Base-by-base conservation (phyloP, 2,797 vertebrate genomes). In the Megaceryle alcyon region DNA sequence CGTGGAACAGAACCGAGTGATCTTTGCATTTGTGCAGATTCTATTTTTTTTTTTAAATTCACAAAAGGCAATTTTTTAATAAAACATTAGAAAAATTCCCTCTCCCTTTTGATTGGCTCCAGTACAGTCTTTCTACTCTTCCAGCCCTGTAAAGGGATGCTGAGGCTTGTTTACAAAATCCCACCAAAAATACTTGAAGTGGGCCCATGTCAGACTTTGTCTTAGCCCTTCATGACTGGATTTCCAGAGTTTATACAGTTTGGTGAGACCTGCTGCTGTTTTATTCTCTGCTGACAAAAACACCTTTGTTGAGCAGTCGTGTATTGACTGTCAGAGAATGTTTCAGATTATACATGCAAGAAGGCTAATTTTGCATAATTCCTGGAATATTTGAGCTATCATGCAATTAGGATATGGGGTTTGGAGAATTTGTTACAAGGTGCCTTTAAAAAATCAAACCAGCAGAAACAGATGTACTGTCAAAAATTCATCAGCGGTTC, bases 401-500 rank as follows among this genome's bases (percentile, higher is more conserved):
- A 3, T 39, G 44, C 28, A 49, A 77, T 96, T 69, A 48, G 25
- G 35, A 49, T 59, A 14, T 11, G 20, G 82, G 84, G 16, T 89
- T 85, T 88, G 75, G 57, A 57, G 82, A 46, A 35, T 71, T 4
- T 41, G 14, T 81, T 95, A 89, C 35, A 94, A 10, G 35, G 54
- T 71, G 31, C 44, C 37, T 64, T 92, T 79, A 71, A 65, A 63
- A 28, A 14, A 54, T 1, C 1, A 9, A 44, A 33, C 9, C 51
- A 35, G 8, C 59, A 41, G 84, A 86, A 97, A 87, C 57, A 93
- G 37, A 60, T 21, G 4, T 25, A 56, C 49, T 84, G 79, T 94
- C 87, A 96, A 63, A 94, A 93, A 88, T 68, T 89, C 69, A 70
- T 93, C 73, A 86, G 56, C 25, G 71, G 65, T 86, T 96, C 68